Evolutionary conservation across 2,797 vertebrate species (phyloP).

Genomic region (Tragopan temminckii): DNA sequence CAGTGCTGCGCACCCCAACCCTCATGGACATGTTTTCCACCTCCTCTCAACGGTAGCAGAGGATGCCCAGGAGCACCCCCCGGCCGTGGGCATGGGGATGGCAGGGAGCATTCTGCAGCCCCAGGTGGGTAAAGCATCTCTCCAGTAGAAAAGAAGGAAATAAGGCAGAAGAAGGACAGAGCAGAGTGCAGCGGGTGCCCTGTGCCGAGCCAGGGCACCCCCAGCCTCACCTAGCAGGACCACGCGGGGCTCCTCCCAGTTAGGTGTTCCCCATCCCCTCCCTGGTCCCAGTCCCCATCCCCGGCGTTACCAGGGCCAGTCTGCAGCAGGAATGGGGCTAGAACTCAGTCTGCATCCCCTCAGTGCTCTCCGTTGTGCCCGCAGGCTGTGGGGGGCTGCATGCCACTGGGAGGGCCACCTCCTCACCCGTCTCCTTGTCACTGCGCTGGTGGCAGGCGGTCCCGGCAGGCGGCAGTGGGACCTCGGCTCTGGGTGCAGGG

Average conservation of each 20-base stretch:
- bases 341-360: constrained; percentile 82
- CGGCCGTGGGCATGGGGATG: rapidly evolving
- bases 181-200: constrained; percentile 18
- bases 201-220: neutral
- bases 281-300: neutral
- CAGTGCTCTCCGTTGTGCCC: constrained; percentile 28
- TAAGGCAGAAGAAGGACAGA: constrained; percentile 51
- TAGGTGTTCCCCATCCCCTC: constrained; percentile 8
- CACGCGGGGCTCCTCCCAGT: neutral
- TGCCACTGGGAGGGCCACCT: constrained; percentile 1
- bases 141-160: constrained; percentile 51
- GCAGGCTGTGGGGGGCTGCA: neutral
- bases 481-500: constrained; percentile 61
- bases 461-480: constrained; percentile 3
- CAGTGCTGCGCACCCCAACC: neutral
- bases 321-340: constrained; percentile 25
- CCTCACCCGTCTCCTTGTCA: constrained; percentile 72
- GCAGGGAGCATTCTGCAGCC: neutral
- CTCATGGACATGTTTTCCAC: neutral
- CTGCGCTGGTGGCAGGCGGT: constrained; percentile 55
- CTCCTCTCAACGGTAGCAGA: neutral
- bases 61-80: neutral
- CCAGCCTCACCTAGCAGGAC: neutral
- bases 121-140: constrained; percentile 38
- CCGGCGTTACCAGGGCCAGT: neutral